These are phyloP conservation scores for Microcebus jonahi DNA, from an alignment of 2,113 vertebrate species.

Conservation along the genomic window DNA sequence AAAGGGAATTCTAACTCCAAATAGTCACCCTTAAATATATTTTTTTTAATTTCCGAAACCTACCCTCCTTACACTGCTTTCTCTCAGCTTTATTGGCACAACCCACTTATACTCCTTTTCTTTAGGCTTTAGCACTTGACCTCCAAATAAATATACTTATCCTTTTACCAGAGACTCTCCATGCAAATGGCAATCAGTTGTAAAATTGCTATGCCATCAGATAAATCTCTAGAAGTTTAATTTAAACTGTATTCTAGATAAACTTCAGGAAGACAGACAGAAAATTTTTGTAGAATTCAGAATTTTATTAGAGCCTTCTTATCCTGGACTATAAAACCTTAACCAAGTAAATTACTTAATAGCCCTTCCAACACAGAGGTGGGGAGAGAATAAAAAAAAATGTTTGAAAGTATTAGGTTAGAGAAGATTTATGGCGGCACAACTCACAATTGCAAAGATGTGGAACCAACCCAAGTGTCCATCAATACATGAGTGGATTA, in stretches of 20 bases:
- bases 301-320: neutral
- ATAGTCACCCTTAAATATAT: neutral
- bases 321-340: neutral
- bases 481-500: too few relatives aligned
- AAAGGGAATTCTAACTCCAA: neutral
- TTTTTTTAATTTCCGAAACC: neutral
- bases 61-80: neutral
- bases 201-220: neutral
- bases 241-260: neutral
- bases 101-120: neutral
- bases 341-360: neutral
- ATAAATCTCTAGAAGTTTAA: neutral
- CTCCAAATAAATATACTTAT: neutral
- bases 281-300: neutral
- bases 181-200: neutral
- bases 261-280: neutral
- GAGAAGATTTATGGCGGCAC: neutral
- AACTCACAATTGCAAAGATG: too few relatives aligned
- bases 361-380: neutral
- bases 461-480: too few relatives aligned
- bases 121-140: neutral
- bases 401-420: neutral
- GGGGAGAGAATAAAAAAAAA: neutral
- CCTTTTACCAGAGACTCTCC: neutral
- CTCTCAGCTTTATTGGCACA: neutral